These are phyloP conservation scores for Cantharis nigra DNA, from an alignment of 2,888 invertebrate genomes.

Conservation along the genomic window DNA sequence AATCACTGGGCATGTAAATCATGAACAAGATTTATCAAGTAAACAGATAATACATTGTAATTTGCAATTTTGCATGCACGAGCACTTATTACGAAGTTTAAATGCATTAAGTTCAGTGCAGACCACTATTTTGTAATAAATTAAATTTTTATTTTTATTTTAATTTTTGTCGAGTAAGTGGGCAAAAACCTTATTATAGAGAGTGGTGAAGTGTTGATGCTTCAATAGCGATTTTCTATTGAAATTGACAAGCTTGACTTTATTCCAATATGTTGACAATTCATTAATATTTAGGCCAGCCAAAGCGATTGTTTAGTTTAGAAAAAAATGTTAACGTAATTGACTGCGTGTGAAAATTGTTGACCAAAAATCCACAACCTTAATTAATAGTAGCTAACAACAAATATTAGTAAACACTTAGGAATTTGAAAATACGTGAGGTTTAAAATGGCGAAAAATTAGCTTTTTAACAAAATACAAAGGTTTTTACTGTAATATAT, in stretches of 20 bases:
- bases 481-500: constrained; percentile 40
- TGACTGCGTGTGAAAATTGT: neutral
- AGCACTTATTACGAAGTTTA: neutral
- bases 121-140: neutral
- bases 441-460: neutral
- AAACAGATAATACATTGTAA: neutral
- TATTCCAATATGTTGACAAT: constrained; percentile 1
- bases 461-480: constrained; percentile 9
- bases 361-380: neutral
- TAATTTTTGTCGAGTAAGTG: neutral
- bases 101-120: neutral
- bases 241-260: constrained; percentile 6
- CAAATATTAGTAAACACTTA: neutral
- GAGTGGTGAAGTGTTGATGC: neutral
- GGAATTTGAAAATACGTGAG: neutral
- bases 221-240: neutral
- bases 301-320: constrained; percentile 2
- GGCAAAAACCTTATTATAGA: neutral
- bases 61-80: neutral
- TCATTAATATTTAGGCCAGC: constrained; percentile 3
- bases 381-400: neutral
- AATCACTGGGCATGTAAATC: neutral
- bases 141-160: neutral
- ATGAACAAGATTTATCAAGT: neutral
- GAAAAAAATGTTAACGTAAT: neutral